A percentile compares a stretch with the other conserved stretches of the same genome.
These are phyloP conservation scores for Lophius americanus DNA, from an alignment of 2,797 vertebrate species.

Conservation along the genomic window DNA sequence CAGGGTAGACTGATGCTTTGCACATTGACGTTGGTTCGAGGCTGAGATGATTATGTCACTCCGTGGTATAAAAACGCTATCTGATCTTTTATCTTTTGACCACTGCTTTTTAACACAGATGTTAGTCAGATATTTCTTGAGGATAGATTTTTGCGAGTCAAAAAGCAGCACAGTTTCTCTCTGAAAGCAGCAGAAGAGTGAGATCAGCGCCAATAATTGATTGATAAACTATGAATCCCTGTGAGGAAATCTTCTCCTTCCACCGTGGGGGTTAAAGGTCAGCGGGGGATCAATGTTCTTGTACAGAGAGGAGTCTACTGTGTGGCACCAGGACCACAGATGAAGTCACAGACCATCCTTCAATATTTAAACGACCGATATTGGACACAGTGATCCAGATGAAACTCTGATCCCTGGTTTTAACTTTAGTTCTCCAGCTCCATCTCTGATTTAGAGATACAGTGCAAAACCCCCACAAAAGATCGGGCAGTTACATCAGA, in stretches of 20 bases:
- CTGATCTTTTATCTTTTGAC: too few relatives aligned
- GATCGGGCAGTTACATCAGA: not conserved
- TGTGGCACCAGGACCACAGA: not conserved
- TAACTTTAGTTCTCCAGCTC: slow-evolving; percentile 1
- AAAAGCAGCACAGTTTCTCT: slow-evolving; percentile 16
- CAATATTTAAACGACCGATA: not conserved
- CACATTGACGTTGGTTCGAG: too few relatives aligned
- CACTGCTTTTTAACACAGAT: not conserved
- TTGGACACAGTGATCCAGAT: not conserved
- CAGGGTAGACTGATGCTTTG: too few relatives aligned
- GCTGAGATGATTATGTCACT: too few relatives aligned
- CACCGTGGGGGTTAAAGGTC: slow-evolving; percentile 24
- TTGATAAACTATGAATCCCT: slow-evolving; percentile 28
- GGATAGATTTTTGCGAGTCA: not conserved
- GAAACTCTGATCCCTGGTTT: not conserved
- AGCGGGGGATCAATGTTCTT: slow-evolving; percentile 9
- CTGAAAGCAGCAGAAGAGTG: not conserved
- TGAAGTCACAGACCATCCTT: not conserved
- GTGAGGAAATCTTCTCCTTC: slow-evolving; percentile 13
- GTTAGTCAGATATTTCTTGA: slow-evolving; percentile 11
- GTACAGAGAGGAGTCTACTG: not conserved
- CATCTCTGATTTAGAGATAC: not conserved
- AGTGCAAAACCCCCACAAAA: not conserved
- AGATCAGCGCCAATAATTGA: slow-evolving; percentile 21
- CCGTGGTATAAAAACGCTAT: too few relatives aligned